Evolutionary conservation across 2,888 invertebrate genomes (phyloP), one percentile per base, ranked within the genome.

Genomic region (Molanna angustata): DNA sequence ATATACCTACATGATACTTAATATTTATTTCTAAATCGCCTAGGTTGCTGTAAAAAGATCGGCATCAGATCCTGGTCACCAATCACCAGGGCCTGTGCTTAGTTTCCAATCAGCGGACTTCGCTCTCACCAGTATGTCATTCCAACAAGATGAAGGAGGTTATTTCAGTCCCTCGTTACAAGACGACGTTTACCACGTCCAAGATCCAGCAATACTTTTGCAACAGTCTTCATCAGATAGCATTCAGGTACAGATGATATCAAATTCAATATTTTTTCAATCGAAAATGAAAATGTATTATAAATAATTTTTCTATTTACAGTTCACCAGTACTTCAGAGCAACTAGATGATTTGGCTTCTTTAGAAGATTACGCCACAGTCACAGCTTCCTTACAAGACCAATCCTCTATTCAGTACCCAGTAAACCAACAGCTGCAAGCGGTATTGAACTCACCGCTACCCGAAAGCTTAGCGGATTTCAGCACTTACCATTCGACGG

Each of bases 401-500:
- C 67, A 75, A 48, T 76, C 77, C n/a, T 75, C 77, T n/a, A 76
- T 79, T 21, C 78, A 78, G 41, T 80, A 79, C 62, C 80, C 81
- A 56, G 85, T 85, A 13, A 86, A 85, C 66, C 82, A 86, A 54
- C 84, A 88, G 59, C 75, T 89, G 9, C 88, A 88, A 66, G 86
- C 88, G 1, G 83, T 89, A 18, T 75, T 89, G 19, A 86, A 89
- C 67, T 88, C 87, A 13, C 89, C 86, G 1, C 69, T 90, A 42
- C 88, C 89, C 2, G 88, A 90, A 71, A 86, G 88, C 54, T 69
- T 88, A 61, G 88, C 90, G 17, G 89, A 91, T 69, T 89, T 91
- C 69, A 86, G 88, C 64, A 86, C 90, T 55, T 88, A 89, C 67
- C 89, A 86, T 70, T 76, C 80, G 62, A 79, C 81, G 35, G 58